These are phyloP conservation scores for Brachionus sp. DNA, from an alignment of 1,140 invertebrate species.

Conservation along the genomic window DNA sequence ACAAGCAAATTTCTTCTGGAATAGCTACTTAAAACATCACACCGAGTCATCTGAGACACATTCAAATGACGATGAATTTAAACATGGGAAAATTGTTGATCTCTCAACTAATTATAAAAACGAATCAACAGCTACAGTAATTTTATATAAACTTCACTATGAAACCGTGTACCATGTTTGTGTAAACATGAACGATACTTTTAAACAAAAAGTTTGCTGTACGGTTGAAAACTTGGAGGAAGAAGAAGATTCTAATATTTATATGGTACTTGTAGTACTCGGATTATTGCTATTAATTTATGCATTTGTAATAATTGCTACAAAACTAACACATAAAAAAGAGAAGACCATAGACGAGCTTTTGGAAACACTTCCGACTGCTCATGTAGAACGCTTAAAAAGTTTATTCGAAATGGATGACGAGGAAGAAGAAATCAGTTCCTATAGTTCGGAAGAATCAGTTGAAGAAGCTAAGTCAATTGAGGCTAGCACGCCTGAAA, in stretches of 20 bases:
- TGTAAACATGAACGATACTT: not conserved
- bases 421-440: not conserved
- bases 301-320: not conserved
- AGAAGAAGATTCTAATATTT: conserved; percentile 22
- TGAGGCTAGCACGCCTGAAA: not conserved
- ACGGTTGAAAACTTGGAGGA: conserved; percentile 2
- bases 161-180: not conserved
- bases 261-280: conserved; percentile 1
- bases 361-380: not conserved
- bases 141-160: conserved; percentile 20
- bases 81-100: not conserved
- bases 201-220: conserved; percentile 17
- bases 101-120: not conserved
- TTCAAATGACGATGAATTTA: not conserved
- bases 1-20: conserved; percentile 10
- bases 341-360: not conserved
- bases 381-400: not conserved
- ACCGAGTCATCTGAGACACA: not conserved
- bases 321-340: not conserved
- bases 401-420: not conserved
- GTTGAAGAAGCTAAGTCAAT: not conserved
- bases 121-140: not conserved
- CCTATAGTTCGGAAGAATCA: not conserved
- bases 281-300: conserved; percentile 8
- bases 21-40: not conserved